Evolutionary conservation across 2,797 vertebrate species (phyloP), one percentile per base, ranked within the genome.

Genomic region (Acanthurus leucopareius): DNA sequence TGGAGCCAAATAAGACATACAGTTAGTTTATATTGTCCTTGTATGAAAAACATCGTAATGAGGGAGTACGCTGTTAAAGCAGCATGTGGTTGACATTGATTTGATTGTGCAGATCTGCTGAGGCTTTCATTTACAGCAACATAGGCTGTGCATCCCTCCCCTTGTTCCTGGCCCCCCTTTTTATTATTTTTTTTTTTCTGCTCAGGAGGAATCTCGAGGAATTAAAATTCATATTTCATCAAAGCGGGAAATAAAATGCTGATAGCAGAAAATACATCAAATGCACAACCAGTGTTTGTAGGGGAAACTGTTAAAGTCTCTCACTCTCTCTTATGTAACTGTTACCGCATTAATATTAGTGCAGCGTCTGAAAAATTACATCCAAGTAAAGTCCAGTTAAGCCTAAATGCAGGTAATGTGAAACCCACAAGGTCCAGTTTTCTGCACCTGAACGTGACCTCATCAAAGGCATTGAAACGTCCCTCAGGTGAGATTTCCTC

Each of bases 181-280:
- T 88, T 87, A 86, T 84, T 88, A 87, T n/a, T 83, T 65, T 25
- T 25, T 25, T 77, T 81, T 82, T 81, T 69, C 52, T 79, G 61
- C 88, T 81, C 84, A 75, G 64, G 88, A 90, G 86, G 25, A 25
- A 89, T 76, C 48, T 87, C 58, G 0, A 76, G 15, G 77, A 88
- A 88, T 90, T 88, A 83, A 88, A 90, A 91, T 88, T 87, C 76
- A 88, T 81, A 79, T 83, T 90, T 90, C 70, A 89, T 88, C 83
- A 91, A 89, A 92, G 86, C 53, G 0, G 35, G 73, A 80, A 45
- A 86, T 78, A 86, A 88, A 93, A 84, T 80, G 82, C 89, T 88
- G 86, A 91, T 87, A 79, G 81, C 73, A 82, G 83, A 69, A 89
- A 83, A 89, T 72, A 69, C 69, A 84, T 88, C 73, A 86, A 80